Evolutionary conservation across 2,888 invertebrate species (phyloP), one percentile per base, ranked within the genome.

Genomic region (Caenorhabditis becei): DNA sequence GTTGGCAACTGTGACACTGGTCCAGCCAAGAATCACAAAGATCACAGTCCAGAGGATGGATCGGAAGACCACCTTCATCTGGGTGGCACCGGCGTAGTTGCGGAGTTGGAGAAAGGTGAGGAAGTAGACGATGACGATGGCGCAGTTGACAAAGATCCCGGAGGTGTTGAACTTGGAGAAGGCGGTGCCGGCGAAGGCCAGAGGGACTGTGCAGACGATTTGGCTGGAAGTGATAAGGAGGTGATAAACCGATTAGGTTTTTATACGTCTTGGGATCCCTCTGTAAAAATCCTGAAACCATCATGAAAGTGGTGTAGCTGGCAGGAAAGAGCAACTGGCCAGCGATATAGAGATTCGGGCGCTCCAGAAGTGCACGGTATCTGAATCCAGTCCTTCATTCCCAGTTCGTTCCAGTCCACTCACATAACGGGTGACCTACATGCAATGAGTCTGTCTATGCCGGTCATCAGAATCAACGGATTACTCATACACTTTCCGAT

Each of bases 1-100:
- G 24, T 77, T 77, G n/a, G 77, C 69, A 44, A 72, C 59, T 10
- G 78, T 78, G 10, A 78, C 78, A 62, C 77, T 77, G 18, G 58
- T 77, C 78, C 78, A 78, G 32, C 78, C 78, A 28, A 78, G 51
- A 11, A 78, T 71, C 8, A 78, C 78, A 1, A 78, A 51, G 5
- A 71, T 28, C 4, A 78, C 78, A 1, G 78, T 78, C 78, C 71
- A 72, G 2, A 72, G 51, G 54, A 78, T 78, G 0, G 78, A 78
- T 24, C 62, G 51, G 37, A 78, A 78, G 0, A 78, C 78, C 4
- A 72, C 66, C 49, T 78, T 78, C 71, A 78, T 71, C 37, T 72
- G 58, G 8, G 65, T 35, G 4, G 61, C 71, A 20, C 71, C 78
- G 7, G 71, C 66, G 24, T 66, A 71, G 44, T 8, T 61, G 0